Conservation (phyloP, 2,797 vertebrate species). For the Huso huso region DNA sequence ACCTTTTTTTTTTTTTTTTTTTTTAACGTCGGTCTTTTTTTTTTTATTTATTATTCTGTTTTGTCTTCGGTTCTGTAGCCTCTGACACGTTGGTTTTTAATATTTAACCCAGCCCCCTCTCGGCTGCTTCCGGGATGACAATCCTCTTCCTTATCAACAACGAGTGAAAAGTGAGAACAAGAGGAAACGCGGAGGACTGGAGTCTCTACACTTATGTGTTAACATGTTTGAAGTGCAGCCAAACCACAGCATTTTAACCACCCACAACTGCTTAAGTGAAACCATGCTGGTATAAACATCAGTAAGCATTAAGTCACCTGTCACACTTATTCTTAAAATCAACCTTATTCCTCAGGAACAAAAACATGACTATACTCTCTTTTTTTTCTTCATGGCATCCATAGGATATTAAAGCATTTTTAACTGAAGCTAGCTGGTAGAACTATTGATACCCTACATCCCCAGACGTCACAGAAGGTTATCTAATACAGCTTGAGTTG, state of each 20-base stretch:
- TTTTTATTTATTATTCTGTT: constrained; percentile 21
- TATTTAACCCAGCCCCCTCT: constrained; percentile 26
- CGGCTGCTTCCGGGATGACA: constrained; percentile 42
- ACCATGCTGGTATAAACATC: no score
- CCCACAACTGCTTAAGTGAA: no score
- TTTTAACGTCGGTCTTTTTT: background rate
- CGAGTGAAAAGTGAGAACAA: background rate
- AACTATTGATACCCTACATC: no score
- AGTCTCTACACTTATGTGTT: background rate
- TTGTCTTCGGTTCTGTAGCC: constrained; percentile 5
- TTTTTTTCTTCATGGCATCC: no score
- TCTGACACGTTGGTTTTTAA: constrained; percentile 18
- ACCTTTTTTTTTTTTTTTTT: no score
- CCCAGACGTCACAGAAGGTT: no score
- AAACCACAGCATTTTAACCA: constrained; percentile 41
- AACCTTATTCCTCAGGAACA: constrained; percentile 81
- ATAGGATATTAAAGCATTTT: no score
- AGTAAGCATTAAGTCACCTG: no score
- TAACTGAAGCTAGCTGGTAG: no score
- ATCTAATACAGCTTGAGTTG: no score
- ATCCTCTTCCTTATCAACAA: constrained; percentile 15
- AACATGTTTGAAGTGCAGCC: background rate
- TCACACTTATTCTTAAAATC: no score
- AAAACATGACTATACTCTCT: constrained; percentile 47
- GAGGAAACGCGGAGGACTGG: background rate